Evolutionary conservation across 2,797 vertebrate genomes (phyloP), one percentile per base, ranked within the genome.

Genomic region (Sebastes kiyomatsui): DNA sequence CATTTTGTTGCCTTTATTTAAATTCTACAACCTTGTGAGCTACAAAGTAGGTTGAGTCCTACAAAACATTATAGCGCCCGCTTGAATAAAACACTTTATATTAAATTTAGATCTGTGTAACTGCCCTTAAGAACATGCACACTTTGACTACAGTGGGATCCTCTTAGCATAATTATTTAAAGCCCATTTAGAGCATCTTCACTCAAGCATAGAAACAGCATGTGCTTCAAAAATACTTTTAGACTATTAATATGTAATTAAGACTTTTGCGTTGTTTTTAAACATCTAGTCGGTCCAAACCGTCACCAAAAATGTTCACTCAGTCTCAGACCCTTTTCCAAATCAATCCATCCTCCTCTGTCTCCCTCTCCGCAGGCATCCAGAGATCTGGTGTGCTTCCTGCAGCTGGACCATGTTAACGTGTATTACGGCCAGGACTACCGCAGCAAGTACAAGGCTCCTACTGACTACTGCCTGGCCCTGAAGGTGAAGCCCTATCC

Each of bases 341-440:
- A 68, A 27, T 69, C 16, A 28, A 9, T 38, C 14, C 22, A 2
- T 76, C 55, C 32, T 74, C 67, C 54, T 56, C 16, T 80, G 66
- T 86, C 59, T 74, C 56, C 58, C 20, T 60, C 30, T 78, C 65
- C 52, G 28, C 81, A 99, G 98, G 97, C 97, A 3, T 99, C 98
- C 4, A 95, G 98, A 88, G 98, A 99, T 91, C 97, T 99, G 0
- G 96, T 98, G 52, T 99, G 98, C 92, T 99, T 99, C 91, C 96
- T 99, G 20, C 98, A 99, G 92, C 87, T 99, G 86, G 98, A 99
- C 87, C 98, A 99, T 2, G 97, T 99, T 12, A 99, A 99, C 27
- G 96, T 99, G 80, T 99, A 99, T 80, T 97, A 98, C 13, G 98
- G 98, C 1, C 98, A 99, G 90, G 97, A 99, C 90, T 99, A 98